Conservation (phyloP, 2,113 vertebrate genomes). For the Carollia perspicillata region DNA sequence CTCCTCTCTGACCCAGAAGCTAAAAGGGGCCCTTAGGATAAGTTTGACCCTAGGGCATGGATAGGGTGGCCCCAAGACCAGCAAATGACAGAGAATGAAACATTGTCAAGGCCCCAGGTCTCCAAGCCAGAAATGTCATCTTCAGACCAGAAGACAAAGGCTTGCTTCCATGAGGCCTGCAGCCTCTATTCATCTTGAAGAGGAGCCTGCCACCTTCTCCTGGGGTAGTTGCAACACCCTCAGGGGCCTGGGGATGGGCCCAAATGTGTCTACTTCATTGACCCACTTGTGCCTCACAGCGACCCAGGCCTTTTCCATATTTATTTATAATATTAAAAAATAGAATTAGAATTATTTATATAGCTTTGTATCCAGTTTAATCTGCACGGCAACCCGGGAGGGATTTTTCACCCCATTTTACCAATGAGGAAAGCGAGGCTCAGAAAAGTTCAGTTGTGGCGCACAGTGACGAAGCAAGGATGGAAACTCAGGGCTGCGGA, state of each 20-base stretch:
- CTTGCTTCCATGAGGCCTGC: not conserved
- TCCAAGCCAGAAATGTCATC: not conserved
- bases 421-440: not conserved
- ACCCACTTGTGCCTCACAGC: not conserved
- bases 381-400: not conserved
- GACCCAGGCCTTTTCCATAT: not conserved
- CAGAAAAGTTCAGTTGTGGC: not conserved
- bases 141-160: not conserved
- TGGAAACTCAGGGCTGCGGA: not conserved
- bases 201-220: not conserved
- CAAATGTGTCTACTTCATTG: not conserved
- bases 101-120: not conserved
- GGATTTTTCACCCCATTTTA: constrained; percentile 7
- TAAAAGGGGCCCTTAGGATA: not conserved
- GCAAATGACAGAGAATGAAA: not conserved
- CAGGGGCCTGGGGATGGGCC: not conserved
- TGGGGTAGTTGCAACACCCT: not conserved
- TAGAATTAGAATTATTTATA: not conserved
- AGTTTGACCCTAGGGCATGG: not conserved
- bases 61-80: not conserved
- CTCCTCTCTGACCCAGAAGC: not conserved
- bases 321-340: constrained; percentile 16
- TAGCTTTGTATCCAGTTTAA: not conserved
- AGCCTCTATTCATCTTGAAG: not conserved
- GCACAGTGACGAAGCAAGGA: not conserved